Evolutionary conservation across 2,797 vertebrate genomes (phyloP), one percentile per base, ranked within the genome.

Genomic region (Catamblyrhynchus diadema): DNA sequence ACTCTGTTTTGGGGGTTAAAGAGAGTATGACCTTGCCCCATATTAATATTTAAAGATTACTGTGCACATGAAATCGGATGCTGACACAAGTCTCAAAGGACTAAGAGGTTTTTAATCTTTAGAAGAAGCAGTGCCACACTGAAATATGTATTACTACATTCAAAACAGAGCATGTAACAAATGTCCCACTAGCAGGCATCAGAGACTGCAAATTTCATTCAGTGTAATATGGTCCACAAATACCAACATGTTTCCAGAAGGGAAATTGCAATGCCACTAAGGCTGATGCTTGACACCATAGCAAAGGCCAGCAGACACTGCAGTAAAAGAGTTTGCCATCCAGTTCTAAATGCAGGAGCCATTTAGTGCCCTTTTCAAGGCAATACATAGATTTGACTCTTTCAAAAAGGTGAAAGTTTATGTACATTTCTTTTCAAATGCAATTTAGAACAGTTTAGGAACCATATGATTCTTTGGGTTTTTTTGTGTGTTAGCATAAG

Each of bases 1-100:
- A 95, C 94, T 96, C 88, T 41, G 81, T 91, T 96, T 92, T 83
- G 85, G 84, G 64, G 91, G 93, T 93, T 84, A 97, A 93, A 96
- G 91, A 94, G 83, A 96, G 89, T 95, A 59, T 64, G 91, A 95
- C 94, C 92, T 94, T 95, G 85, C 85, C 94, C 87, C 37, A 5
- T 88, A 96, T 96, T 93, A 95, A 95, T 96, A 95, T 88, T 96
- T 97, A 97, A 97, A 96, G 88, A 94, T 95, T 93, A 96, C 91
- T n/a, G 69, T 90, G 96, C 79, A 37, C 95, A 94, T 80, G 92
- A 94, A 97, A 97, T 97, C 94, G 85, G 96, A 97, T 96, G 97
- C 97, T 97, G 97, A 97, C 95, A 97, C 94, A 95, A 97, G 86
- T 97, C 97, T 96, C 97, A 64, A 71, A 97, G 97, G 97, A 97